Evolutionary conservation across 2,888 invertebrate species (phyloP).

Genomic region (Elysia crispata): DNA sequence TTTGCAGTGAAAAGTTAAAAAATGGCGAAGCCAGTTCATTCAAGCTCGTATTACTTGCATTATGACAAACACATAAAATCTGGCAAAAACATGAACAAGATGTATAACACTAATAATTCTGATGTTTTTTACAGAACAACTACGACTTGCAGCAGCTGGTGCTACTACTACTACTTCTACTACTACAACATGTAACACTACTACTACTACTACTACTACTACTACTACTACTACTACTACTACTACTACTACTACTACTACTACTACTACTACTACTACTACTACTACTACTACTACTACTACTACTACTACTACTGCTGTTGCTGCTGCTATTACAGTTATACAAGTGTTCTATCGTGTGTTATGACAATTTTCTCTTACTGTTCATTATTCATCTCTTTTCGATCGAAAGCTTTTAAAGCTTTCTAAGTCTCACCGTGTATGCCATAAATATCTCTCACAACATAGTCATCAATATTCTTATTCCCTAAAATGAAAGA

Average conservation of each 20-base stretch:
- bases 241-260: background rate
- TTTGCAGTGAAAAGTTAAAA: too few species aligned
- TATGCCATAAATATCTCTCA: too few species aligned
- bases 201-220: constrained; percentile 16
- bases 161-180: constrained; percentile 16
- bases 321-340: constrained; percentile 9
- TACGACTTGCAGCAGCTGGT: background rate
- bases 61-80: too few species aligned
- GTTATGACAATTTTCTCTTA: background rate
- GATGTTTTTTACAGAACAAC: too few species aligned
- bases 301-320: constrained; percentile 1
- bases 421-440: too few species aligned
- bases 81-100: too few species aligned
- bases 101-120: too few species aligned
- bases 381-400: background rate
- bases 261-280: background rate
- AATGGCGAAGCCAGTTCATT: too few species aligned
- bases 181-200: constrained; percentile 6
- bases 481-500: too few species aligned
- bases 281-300: background rate
- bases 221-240: background rate
- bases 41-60: too few species aligned
- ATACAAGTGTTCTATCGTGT: too few species aligned
- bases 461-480: too few species aligned
- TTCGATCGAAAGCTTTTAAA: background rate